Percentiles rank a stretch among this genome's conserved stretches.
Conservation (phyloP, 2,888 invertebrate genomes). For the Meiosimyza decipiens region DNA sequence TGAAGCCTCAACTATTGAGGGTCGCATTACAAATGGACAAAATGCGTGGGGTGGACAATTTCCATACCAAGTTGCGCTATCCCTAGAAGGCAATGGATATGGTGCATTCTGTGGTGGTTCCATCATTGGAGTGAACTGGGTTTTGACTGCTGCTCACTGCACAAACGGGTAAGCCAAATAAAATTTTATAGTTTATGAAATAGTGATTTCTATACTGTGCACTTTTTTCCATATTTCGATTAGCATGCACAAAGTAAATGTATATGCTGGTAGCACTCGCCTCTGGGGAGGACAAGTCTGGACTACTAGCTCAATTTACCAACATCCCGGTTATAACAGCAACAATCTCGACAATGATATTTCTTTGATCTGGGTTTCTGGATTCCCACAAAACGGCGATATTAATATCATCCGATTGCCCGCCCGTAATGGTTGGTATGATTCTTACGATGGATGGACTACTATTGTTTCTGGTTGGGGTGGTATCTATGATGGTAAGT, state of each 20-base stretch:
- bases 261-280: too few species aligned
- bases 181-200: background rate
- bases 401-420: conserved; percentile 52
- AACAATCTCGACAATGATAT: conserved; percentile 54
- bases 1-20: conserved; percentile 17
- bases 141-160: conserved; percentile 61
- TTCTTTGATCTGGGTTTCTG: conserved; percentile 50
- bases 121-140: conserved; percentile 49
- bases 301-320: conserved; percentile 26
- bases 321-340: conserved; percentile 49
- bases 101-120: conserved; percentile 59
- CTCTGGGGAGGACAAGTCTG: too few species aligned
- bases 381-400: conserved; percentile 43
- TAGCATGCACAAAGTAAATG: too few species aligned
- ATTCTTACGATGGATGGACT: conserved; percentile 46
- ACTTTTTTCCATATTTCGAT: too few species aligned
- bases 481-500: conserved; percentile 48
- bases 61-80: conserved; percentile 58
- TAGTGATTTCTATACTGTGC: background rate
- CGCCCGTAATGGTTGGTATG: conserved; percentile 42
- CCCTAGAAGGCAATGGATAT: conserved; percentile 46
- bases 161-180: conserved; percentile 50
- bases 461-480: conserved; percentile 61
- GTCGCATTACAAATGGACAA: conserved; percentile 57
- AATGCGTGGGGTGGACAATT: conserved; percentile 50